A percentile compares a stretch with the other conserved stretches of the same genome.
Evolutionary conservation across 2,888 invertebrate species (phyloP).

Genomic region (Clostera curtula): DNA sequence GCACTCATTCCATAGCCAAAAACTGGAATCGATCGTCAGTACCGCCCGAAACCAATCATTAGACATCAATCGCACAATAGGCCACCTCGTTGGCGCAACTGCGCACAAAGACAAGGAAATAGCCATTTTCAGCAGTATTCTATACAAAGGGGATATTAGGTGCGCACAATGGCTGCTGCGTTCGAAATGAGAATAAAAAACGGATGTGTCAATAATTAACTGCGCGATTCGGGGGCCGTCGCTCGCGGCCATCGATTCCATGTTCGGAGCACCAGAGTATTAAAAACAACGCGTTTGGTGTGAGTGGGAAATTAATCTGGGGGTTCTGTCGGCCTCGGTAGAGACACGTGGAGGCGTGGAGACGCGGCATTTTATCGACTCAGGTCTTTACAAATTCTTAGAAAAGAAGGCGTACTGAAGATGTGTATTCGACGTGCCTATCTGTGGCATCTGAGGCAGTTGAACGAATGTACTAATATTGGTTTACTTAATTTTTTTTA

Average conservation of each 20-base stretch:
- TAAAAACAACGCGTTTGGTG: slow-evolving; percentile 29
- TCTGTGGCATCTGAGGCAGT: no score
- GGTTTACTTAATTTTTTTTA: no score
- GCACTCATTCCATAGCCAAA: no score
- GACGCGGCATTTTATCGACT: no score
- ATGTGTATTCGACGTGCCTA: no score
- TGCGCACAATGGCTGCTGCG: slow-evolving; percentile 46
- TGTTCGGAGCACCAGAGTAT: slow-evolving; percentile 42
- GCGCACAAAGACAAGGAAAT: slow-evolving; percentile 59
- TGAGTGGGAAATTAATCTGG: no score
- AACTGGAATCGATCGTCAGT: no score
- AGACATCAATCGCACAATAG: slow-evolving; percentile 43
- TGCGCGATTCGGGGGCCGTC: slow-evolving; percentile 55
- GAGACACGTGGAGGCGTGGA: no score
- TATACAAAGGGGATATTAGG: slow-evolving; percentile 49
- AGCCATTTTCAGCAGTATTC: slow-evolving; percentile 41
- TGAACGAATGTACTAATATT: no score
- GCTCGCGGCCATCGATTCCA: slow-evolving; percentile 61
- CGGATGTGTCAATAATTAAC: slow-evolving; percentile 74
- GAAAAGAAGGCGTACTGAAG: no score
- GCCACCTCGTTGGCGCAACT: slow-evolving; percentile 27
- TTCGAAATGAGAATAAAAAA: slow-evolving; percentile 50
- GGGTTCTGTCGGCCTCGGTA: no score
- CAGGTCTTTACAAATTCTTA: no score
- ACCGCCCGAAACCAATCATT: slow-evolving; percentile 38